Conservation (phyloP, 2,797 vertebrate species). For the Podargus strigoides region DNA sequence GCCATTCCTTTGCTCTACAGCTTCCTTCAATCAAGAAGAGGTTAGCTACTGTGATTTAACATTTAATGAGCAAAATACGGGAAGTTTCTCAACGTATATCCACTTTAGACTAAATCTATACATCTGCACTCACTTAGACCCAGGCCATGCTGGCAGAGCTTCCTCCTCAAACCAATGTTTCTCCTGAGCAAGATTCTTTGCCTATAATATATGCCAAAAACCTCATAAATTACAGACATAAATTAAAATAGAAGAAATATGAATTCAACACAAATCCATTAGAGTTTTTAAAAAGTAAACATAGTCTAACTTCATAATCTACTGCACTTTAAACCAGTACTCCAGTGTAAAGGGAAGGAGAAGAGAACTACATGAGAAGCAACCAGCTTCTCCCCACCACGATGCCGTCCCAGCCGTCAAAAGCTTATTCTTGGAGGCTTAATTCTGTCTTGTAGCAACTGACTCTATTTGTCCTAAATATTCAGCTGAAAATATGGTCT, state of each 20-base stretch:
- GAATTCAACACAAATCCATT: not conserved
- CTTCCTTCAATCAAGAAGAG: not conserved
- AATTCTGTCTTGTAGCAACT: constrained; percentile 61
- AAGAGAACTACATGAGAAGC: not conserved
- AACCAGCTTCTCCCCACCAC: not conserved
- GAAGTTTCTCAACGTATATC: not conserved
- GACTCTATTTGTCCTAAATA: constrained; percentile 60
- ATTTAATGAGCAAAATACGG: not conserved
- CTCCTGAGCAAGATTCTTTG: not conserved
- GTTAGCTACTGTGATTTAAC: not conserved
- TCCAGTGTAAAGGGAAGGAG: not conserved
- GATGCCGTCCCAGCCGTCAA: not conserved
- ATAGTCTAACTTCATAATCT: not conserved
- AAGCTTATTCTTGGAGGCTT: constrained; percentile 44
- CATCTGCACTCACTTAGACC: constrained; percentile 8
- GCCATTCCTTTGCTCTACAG: not conserved
- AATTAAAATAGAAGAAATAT: not conserved
- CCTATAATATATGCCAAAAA: not conserved
- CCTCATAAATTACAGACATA: not conserved
- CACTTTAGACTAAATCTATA: not conserved
- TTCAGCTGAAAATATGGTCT: constrained; percentile 67
- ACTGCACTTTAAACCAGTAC: not conserved
- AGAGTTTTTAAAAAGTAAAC: not conserved
- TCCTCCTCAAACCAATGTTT: not conserved
- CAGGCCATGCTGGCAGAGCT: not conserved